phyloP scores from a whole-genome alignment of 2,113 vertebrate species.

The Sus scrofa region DNA sequence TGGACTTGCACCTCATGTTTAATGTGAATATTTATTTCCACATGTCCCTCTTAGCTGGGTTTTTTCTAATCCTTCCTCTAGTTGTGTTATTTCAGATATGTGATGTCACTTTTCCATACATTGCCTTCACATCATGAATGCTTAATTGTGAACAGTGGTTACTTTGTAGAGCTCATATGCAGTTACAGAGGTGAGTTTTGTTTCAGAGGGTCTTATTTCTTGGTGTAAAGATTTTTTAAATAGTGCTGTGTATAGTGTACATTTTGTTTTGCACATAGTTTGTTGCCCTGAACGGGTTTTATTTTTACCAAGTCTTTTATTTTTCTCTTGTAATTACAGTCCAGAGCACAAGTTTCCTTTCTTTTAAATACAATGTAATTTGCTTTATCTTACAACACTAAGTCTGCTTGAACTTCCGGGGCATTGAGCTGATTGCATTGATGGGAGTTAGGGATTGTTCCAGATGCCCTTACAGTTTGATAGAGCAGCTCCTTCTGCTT shows the following conservation, averaged over 20 bases:
- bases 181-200: constrained; percentile 84
- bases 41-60: constrained; percentile 78
- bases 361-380: constrained; percentile 70
- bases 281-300: constrained; percentile 87
- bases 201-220: constrained; percentile 87
- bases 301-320: constrained; percentile 84
- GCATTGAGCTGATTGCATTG: constrained; percentile 82
- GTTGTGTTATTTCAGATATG: constrained; percentile 77
- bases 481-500: constrained; percentile 80
- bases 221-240: constrained; percentile 88
- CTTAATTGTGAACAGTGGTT: constrained; percentile 85
- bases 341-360: constrained; percentile 85
- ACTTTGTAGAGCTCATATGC: constrained; percentile 84
- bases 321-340: constrained; percentile 81
- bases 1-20: constrained; percentile 87
- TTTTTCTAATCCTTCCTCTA: constrained; percentile 83
- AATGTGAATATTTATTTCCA: constrained; percentile 92
- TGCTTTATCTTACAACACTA: constrained; percentile 86
- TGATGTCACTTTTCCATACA: constrained; percentile 81
- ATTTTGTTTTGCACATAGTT: constrained; percentile 90
- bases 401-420: constrained; percentile 83
- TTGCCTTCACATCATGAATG: constrained; percentile 85
- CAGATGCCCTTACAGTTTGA: constrained; percentile 9
- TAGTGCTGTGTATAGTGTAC: constrained; percentile 89
- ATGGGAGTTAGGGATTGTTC: constrained; percentile 78